Base-by-base conservation (phyloP, 2,113 vertebrate species). In the Reinhardtius hippoglossoides region DNA sequence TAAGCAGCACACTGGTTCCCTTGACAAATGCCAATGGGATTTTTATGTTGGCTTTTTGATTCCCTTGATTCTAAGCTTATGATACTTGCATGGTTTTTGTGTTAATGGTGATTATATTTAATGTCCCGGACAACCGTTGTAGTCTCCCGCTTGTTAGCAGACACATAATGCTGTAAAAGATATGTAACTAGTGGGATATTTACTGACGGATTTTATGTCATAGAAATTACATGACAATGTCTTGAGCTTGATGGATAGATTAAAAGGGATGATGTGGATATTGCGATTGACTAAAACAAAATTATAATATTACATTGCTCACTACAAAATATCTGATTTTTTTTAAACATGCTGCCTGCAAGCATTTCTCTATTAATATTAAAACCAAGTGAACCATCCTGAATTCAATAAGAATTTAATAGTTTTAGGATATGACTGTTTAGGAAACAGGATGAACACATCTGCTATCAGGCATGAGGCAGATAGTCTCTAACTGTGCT, bases 401-500 rank as follows among this genome's bases (percentile, higher is more conserved):
- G n/a, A 42, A 15, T 24, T 31, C 27, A 67, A 52, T 52, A 14
- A 52, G 5, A 58, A 0, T 7, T 13, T n/a, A 26, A 59, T 58
- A 40, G 64, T 65, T 37, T 35, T 52, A 46, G 4, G 3, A 27
- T 52, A 58, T 2, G 3, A 35, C 0, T 24, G 27, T 42, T 9
- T 54, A 12, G 9, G 20, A 4, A 24, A n/a, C 27, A 21, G 55
- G 31, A 9, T 1, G 24, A 13, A 35, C 42, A 20, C 12, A 67
- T 42, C n/a, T 50, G 5, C 7, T 12, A 67, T 54, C 0, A 18
- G 18, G 13, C 23, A 42, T 4, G 48, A 57, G 9, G 26, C 14
- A 56, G 69, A 67, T 57, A 37, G 50, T 16, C 27, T 67, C 10
- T 52, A 61, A 61, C 50, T 54, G 68, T 16, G 55, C 5, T 48